phyloP scores from a whole-genome alignment of 2,113 vertebrate genomes.

The Pituophis catenifer region DNA sequence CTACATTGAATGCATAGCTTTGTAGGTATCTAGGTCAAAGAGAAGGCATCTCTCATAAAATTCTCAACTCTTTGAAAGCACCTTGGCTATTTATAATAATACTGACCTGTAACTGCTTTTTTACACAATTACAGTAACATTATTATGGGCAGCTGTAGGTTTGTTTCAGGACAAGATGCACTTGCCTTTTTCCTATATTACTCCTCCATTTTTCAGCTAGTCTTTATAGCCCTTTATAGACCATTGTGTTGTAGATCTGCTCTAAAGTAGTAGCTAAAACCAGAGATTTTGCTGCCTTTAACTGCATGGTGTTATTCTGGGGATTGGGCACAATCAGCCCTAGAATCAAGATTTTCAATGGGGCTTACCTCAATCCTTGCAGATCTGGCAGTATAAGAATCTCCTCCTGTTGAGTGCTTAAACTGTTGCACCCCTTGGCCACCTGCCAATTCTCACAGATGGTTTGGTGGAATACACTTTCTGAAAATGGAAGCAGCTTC shows the following conservation, averaged over 20 bases:
- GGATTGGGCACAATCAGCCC: not conserved
- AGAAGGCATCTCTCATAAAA: not conserved
- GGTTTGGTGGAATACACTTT: not conserved
- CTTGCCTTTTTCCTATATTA: not conserved
- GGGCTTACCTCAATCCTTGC: not conserved
- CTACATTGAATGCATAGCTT: not conserved
- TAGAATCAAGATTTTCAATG: not conserved
- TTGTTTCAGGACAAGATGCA: not conserved
- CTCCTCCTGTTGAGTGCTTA: not conserved
- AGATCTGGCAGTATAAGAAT: not conserved
- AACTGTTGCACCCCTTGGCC: not conserved
- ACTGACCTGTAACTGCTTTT: not conserved
- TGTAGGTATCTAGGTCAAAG: not conserved
- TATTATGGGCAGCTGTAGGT: no score
- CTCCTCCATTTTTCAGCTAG: not conserved
- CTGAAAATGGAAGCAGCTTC: not conserved
- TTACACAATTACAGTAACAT: not conserved
- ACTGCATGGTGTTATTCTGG: not conserved
- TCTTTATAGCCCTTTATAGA: not conserved
- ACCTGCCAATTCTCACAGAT: not conserved
- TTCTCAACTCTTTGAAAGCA: not conserved
- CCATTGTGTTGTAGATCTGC: not conserved
- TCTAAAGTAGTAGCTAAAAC: not conserved
- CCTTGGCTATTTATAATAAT: no score
- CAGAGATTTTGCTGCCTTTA: not conserved